phyloP scores from a whole-genome alignment of 2,888 invertebrate species.

The Pemphredon lugubris region DNA sequence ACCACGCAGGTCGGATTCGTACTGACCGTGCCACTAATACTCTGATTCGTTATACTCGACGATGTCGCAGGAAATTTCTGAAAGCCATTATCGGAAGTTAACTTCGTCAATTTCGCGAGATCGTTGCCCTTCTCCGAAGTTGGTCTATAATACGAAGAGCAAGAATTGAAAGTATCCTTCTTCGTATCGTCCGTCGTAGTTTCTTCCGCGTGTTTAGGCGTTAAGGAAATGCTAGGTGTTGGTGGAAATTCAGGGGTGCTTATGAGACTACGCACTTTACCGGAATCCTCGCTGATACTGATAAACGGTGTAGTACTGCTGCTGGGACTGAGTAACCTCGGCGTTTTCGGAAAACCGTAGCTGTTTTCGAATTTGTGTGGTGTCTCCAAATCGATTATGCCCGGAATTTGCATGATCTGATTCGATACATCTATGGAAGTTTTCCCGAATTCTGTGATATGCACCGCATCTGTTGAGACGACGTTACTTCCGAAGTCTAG shows the following conservation, averaged over 20 bases:
- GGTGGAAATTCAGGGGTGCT: constrained; percentile 77
- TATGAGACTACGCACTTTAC: constrained; percentile 71
- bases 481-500: constrained; percentile 2
- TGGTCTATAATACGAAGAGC: constrained; percentile 74
- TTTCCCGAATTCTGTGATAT: constrained; percentile 50
- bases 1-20: constrained; percentile 26
- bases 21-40: too few species aligned
- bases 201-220: constrained; percentile 69
- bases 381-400: constrained; percentile 72
- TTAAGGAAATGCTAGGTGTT: constrained; percentile 74
- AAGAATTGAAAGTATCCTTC: constrained; percentile 62
- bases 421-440: too few species aligned
- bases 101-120: constrained; percentile 13
- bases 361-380: constrained; percentile 71
- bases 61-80: constrained; percentile 16
- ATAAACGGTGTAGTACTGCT: constrained; percentile 68
- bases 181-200: constrained; percentile 55
- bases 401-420: constrained; percentile 53
- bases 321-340: constrained; percentile 73
- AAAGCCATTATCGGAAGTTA: neutral
- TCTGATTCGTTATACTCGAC: too few species aligned
- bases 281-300: constrained; percentile 66
- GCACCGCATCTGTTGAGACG: too few species aligned
- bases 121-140: constrained; percentile 45
- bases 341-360: constrained; percentile 76